Percentiles rank a stretch among this genome's conserved stretches.
phyloP scores from a whole-genome alignment of 2,113 vertebrate genomes.

The Archilochus colubris region DNA sequence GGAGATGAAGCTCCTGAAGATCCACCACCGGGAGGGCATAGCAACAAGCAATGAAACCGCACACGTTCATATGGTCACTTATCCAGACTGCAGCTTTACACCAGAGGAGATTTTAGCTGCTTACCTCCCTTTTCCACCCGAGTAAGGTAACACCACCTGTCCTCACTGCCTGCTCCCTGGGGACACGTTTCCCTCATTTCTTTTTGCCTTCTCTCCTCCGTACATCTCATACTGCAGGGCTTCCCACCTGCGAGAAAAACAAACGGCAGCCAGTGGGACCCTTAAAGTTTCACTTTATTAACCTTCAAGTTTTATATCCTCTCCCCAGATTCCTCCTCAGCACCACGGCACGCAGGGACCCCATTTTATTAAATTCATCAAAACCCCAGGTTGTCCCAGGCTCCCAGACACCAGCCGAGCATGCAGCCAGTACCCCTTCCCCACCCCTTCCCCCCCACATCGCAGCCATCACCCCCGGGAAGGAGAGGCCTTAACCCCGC shows the following conservation, averaged over 20 bases:
- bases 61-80: rapidly evolving
- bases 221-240: rapidly evolving
- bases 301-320: background rate
- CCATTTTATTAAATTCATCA: background rate
- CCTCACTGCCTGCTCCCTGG: background rate
- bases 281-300: background rate
- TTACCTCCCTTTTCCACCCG: background rate
- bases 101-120: background rate
- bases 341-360: rapidly evolving
- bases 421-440: no score
- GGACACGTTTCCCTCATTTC: background rate
- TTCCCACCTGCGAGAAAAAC: background rate
- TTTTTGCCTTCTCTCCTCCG: background rate
- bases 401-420: background rate
- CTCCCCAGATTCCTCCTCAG: background rate
- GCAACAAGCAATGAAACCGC: background rate
- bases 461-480: rapidly evolving
- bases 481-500: no score
- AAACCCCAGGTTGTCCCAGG: rapidly evolving
- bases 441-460: no score
- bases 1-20: background rate
- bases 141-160: rapidly evolving
- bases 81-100: background rate
- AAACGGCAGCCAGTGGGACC: background rate
- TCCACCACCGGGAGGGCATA: background rate